Evolutionary conservation across 2,113 vertebrate genomes (phyloP).

Genomic region (Melanocharis versteri): DNA sequence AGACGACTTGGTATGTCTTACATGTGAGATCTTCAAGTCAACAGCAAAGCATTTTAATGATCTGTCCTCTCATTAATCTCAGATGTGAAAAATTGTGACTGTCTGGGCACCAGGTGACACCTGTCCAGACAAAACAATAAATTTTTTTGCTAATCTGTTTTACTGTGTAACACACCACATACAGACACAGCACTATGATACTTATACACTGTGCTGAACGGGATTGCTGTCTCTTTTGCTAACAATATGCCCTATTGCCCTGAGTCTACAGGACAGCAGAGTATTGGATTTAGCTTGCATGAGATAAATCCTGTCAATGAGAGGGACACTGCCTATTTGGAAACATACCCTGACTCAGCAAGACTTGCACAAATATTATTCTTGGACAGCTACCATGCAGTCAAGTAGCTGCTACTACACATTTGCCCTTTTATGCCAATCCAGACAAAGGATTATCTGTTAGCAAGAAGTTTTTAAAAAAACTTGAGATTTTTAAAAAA

Average conservation of each 20-base stretch:
- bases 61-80: not conserved
- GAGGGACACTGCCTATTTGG: not conserved
- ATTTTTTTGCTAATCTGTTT: not conserved
- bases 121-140: not conserved
- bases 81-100: not conserved
- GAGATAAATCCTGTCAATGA: conserved; percentile 8
- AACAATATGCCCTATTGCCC: not conserved
- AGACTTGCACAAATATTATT: conserved; percentile 45
- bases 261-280: not conserved
- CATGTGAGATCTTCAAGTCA: not conserved
- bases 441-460: conserved; percentile 16
- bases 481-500: no score
- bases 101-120: not conserved
- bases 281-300: not conserved
- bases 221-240: not conserved
- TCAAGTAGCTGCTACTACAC: conserved; percentile 34
- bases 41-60: not conserved
- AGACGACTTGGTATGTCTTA: not conserved
- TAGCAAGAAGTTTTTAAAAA: conserved; percentile 7
- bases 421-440: conserved; percentile 3
- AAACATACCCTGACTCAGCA: conserved; percentile 44
- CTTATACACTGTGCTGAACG: not conserved
- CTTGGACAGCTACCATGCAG: conserved; percentile 1
- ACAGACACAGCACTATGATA: not conserved
- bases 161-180: not conserved